These are phyloP conservation scores for Harpagoxenus sublaevis DNA, from an alignment of 2,888 invertebrate genomes.

Conservation along the genomic window DNA sequence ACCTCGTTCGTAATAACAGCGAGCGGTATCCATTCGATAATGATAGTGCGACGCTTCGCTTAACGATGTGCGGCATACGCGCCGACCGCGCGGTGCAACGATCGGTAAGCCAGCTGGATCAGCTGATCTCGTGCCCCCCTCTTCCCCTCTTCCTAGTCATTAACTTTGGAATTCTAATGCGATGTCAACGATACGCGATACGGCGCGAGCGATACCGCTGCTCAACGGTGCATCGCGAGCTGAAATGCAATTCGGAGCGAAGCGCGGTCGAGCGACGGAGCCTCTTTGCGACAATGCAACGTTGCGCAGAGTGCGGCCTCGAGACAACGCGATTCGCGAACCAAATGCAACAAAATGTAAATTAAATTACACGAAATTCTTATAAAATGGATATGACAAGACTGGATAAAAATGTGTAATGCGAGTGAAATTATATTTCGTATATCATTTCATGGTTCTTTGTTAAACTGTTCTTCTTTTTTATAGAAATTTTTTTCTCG, in stretches of 20 bases:
- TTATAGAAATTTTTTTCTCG: background rate
- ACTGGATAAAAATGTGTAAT: background rate
- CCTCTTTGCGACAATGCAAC: background rate
- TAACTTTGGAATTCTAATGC: constrained; percentile 43
- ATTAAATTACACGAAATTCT: background rate
- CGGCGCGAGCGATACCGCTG: constrained; percentile 17
- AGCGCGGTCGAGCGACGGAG: background rate
- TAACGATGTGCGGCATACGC: constrained; percentile 49
- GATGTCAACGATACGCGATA: constrained; percentile 31
- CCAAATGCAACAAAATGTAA: background rate
- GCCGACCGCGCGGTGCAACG: constrained; percentile 20
- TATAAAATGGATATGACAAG: background rate
- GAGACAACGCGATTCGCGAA: background rate
- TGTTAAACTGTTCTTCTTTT: background rate
- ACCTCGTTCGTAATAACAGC: constrained; percentile 22
- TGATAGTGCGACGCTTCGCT: constrained; percentile 57
- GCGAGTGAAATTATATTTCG: background rate
- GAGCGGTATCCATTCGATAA: constrained; percentile 57
- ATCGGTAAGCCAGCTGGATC: constrained; percentile 20
- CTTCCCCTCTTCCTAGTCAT: constrained; percentile 46
- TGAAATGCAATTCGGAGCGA: constrained; percentile 23
- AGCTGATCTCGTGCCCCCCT: constrained; percentile 17
- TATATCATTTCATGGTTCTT: background rate
- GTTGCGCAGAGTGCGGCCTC: background rate
- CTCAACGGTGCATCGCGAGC: constrained; percentile 34